Base-by-base conservation (phyloP, 2,797 vertebrate genomes). In the Crenuchus spilurus region DNA sequence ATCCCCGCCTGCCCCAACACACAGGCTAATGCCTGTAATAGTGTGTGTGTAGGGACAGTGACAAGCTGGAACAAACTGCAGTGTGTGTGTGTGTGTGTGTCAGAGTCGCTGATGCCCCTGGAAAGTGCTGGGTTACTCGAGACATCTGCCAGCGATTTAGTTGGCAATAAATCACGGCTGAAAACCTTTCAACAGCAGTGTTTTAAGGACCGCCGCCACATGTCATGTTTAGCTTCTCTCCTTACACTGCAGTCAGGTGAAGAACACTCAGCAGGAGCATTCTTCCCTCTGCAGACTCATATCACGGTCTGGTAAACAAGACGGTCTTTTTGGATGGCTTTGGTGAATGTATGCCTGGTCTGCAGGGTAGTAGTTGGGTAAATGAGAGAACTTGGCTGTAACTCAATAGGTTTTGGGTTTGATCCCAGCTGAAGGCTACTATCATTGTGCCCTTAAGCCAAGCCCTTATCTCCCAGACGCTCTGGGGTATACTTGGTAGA, bases 181-280 rank as follows among this genome's bases (percentile, higher is more conserved):
- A 78, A 73, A 75, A 77, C 28, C 74, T 82, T 71, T 85, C 74
- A 83, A 14, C 75, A 70, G 70, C 14, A 35, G n/a, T 0, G 6
- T 26, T 20, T 48, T 30, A 8, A 30, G 52, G 42, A 30, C 54
- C 22, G 39, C 33, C 31, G 37, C 42, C 33, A 57, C 24, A 37
- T 10, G 13, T 61, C 44, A 42, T 63, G 52, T 68, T 74, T 37
- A 77, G 48, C 74, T 48, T 51, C 55, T 68, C 33, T 57, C 33
- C 52, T 51, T 41, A 35, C 60, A 48, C 54, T 63, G 42, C 57
- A 49, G n/a, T 18, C 22, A 44, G 24, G 67, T 13, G 18, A 24
- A 16, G 11, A 68, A 52, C 14, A 24, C 48, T 16, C 58, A 75
- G 62, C 16, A 35, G 18, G 30, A 64, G 2, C 2, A 39, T 71